Percentiles rank a stretch among this genome's conserved stretches.
These are phyloP conservation scores for Macrosiphum euphorbiae DNA, from an alignment of 2,888 invertebrate genomes.

Conservation along the genomic window DNA sequence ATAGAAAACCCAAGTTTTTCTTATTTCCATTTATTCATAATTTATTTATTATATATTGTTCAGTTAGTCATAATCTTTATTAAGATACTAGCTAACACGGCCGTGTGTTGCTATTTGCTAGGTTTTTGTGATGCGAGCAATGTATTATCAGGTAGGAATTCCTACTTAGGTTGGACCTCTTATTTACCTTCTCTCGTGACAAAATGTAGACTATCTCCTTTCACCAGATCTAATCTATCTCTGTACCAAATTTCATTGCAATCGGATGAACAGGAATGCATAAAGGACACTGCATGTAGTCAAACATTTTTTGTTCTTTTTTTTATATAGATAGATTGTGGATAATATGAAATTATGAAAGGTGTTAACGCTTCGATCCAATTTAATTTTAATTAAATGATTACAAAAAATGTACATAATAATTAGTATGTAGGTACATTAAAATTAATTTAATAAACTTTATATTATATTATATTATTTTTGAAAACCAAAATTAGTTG, in stretches of 20 bases:
- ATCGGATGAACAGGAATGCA: no score
- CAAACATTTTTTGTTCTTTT: no score
- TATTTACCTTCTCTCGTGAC: no score
- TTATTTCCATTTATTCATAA: not conserved
- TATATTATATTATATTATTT: not conserved
- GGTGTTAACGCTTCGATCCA: not conserved
- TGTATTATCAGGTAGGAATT: no score
- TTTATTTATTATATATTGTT: not conserved
- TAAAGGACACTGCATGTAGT: no score
- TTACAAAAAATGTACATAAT: not conserved
- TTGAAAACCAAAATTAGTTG: not conserved
- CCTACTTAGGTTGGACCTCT: no score
- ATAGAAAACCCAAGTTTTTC: not conserved
- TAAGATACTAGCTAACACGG: not conserved
- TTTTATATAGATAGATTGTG: not conserved
- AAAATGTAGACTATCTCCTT: no score
- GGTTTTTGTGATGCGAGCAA: no score
- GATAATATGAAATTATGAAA: not conserved
- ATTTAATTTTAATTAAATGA: not conserved
- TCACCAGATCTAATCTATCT: no score
- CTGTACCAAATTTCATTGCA: no score
- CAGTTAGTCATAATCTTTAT: not conserved
- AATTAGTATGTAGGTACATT: not conserved
- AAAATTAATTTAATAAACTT: not conserved
- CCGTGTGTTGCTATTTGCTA: no score